phyloP scores from a whole-genome alignment of 2,113 vertebrate genomes.

The Bagarius yarrelli region DNA sequence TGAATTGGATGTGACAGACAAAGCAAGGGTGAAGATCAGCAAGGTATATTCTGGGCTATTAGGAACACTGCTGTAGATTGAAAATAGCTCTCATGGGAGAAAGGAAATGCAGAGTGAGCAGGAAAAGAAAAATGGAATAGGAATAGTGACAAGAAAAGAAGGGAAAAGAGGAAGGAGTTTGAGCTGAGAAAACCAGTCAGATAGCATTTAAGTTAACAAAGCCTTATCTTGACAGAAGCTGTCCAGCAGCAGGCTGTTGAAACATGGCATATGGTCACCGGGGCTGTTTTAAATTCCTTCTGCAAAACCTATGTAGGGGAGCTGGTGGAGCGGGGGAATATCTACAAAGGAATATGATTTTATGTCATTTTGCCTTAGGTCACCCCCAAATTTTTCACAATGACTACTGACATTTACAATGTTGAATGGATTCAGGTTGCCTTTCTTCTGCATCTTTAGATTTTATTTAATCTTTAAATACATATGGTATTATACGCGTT shows the following conservation, averaged over 20 bases:
- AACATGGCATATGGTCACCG: conserved; percentile 44
- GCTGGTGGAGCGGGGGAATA: conserved; percentile 14
- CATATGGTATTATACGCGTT: neutral
- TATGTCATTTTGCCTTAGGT: conserved; percentile 18
- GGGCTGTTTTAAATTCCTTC: conserved; percentile 37
- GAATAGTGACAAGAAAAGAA: neutral
- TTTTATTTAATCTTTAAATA: neutral
- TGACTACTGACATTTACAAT: conserved; percentile 33
- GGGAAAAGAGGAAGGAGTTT: conserved; percentile 1
- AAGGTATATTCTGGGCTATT: conserved; percentile 43
- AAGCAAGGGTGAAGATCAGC: conserved; percentile 28
- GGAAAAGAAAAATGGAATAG: neutral
- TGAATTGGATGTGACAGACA: conserved; percentile 47
- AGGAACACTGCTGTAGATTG: conserved; percentile 36
- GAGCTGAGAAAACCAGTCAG: conserved; percentile 32
- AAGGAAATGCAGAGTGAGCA: neutral
- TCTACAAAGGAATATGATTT: conserved; percentile 31
- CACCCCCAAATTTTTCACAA: conserved; percentile 9
- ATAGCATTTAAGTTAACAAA: conserved; percentile 40
- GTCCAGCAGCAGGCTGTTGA: conserved; percentile 45
- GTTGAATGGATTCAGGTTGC: neutral
- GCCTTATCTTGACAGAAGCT: conserved; percentile 55
- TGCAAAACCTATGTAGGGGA: conserved; percentile 24
- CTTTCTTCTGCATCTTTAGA: neutral
- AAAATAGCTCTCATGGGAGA: conserved; percentile 40